Percentiles rank a stretch among this genome's conserved stretches.
These are phyloP conservation scores for Galemys pyrenaicus DNA, from an alignment of 2,113 vertebrate species.

Conservation along the genomic window DNA sequence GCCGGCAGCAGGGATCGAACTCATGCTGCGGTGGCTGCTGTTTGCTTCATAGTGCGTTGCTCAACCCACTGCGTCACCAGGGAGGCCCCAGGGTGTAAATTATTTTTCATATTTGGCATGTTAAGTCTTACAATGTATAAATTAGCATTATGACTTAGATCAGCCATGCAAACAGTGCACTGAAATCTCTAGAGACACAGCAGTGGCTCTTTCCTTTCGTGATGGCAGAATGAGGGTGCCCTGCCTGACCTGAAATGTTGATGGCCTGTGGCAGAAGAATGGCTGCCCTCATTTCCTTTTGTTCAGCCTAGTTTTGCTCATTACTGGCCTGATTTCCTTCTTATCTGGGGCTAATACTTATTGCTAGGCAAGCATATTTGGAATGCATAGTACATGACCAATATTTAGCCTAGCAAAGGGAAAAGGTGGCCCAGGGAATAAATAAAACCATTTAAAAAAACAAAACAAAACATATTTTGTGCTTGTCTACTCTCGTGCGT, in stretches of 20 bases:
- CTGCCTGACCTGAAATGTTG: neutral
- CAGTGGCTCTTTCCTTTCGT: neutral
- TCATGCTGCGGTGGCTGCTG: too few relatives aligned
- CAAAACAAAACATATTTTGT: neutral
- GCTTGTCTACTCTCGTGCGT: too few relatives aligned
- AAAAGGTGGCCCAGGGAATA: neutral
- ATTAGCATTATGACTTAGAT: neutral
- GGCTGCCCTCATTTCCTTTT: conserved; percentile 33
- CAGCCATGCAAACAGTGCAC: neutral
- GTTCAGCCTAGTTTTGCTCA: conserved; percentile 16
- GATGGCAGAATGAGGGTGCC: neutral
- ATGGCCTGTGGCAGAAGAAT: neutral
- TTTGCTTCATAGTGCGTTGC: too few relatives aligned
- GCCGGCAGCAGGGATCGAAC: too few relatives aligned
- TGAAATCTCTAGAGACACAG: neutral
- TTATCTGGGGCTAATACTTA: neutral
- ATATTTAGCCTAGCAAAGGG: neutral
- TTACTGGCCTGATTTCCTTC: conserved; percentile 52
- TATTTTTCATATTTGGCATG: conserved; percentile 2
- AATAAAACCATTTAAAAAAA: neutral
- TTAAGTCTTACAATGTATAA: conserved; percentile 29
- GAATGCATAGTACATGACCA: neutral
- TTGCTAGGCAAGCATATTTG: neutral
- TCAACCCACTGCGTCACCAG: too few relatives aligned
- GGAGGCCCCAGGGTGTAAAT: neutral